These are phyloP conservation scores for Triplophysa rosa DNA, from an alignment of 2,113 vertebrate species.

Conservation along the genomic window DNA sequence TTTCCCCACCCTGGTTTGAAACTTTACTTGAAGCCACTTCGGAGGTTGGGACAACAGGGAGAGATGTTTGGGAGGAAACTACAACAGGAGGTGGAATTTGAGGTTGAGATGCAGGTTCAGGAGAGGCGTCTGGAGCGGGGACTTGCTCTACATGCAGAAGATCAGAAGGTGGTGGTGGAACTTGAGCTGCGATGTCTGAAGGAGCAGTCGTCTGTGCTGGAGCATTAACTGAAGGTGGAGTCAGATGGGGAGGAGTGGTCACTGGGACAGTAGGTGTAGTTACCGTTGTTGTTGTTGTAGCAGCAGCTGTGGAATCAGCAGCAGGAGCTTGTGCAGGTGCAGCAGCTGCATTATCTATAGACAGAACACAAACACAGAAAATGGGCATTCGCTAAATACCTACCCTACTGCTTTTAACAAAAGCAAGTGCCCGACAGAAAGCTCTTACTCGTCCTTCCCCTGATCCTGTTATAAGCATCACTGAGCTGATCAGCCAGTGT, in stretches of 20 bases:
- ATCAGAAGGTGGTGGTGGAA: slow-evolving; percentile 14
- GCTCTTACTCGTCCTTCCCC: slow-evolving; percentile 43
- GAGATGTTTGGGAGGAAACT: not conserved
- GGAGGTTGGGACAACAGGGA: not conserved
- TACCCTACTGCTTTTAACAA: not conserved
- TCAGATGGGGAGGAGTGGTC: slow-evolving; percentile 33
- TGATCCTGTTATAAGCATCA: slow-evolving; percentile 62
- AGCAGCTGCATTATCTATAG: not conserved
- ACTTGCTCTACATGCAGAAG: not conserved
- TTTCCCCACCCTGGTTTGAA: not conserved
- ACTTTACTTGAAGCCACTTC: not conserved
- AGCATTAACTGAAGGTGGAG: slow-evolving; percentile 37
- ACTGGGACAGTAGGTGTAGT: slow-evolving; percentile 62
- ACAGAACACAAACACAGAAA: slow-evolving; percentile 3
- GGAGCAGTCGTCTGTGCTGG: not conserved
- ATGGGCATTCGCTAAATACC: not conserved
- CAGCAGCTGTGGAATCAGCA: slow-evolving; percentile 26
- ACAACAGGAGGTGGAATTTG: not conserved
- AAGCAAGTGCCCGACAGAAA: not conserved
- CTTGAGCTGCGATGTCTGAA: not conserved
- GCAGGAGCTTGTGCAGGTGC: slow-evolving; percentile 16
- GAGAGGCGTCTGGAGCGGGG: slow-evolving; percentile 16
- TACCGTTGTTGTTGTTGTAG: slow-evolving; percentile 49
- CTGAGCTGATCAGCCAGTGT: slow-evolving; percentile 60
- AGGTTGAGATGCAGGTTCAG: slow-evolving; percentile 37